Evolutionary conservation across 2,888 invertebrate genomes (phyloP).

Genomic region (Agriotes lineatus): DNA sequence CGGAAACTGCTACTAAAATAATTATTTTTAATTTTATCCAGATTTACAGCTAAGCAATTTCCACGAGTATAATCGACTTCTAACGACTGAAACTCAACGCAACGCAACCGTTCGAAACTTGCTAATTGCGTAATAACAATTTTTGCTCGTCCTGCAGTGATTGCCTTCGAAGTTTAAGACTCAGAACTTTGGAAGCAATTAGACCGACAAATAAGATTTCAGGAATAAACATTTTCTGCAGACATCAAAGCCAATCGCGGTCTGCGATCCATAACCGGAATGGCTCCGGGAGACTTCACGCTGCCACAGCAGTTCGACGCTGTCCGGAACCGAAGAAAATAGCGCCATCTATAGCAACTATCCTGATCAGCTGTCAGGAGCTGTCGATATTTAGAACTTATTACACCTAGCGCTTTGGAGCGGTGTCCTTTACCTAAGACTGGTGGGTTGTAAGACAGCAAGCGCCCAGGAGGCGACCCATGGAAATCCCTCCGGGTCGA

Average conservation of each 20-base stretch:
- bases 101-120: no score
- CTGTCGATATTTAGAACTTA: conserved; percentile 11
- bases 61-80: no score
- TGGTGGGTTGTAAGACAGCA: not conserved
- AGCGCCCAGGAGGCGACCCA: not conserved
- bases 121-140: not conserved
- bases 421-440: conserved; percentile 2
- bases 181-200: not conserved
- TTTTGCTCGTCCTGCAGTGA: not conserved
- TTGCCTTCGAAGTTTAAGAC: not conserved
- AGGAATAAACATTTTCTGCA: conserved; percentile 7
- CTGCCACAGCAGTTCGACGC: conserved; percentile 8
- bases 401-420: not conserved
- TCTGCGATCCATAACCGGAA: conserved; percentile 20
- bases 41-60: no score
- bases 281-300: conserved; percentile 19
- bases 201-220: conserved; percentile 2
- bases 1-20: no score
- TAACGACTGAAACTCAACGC: no score
- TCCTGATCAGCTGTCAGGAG: conserved; percentile 9
- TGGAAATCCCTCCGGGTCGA: not conserved
- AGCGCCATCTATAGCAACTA: conserved; percentile 16
- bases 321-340: conserved; percentile 15
- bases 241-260: conserved; percentile 14
- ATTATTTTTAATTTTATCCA: no score